phyloP scores from a whole-genome alignment of 2,797 vertebrate species.

The Pterois miles region DNA sequence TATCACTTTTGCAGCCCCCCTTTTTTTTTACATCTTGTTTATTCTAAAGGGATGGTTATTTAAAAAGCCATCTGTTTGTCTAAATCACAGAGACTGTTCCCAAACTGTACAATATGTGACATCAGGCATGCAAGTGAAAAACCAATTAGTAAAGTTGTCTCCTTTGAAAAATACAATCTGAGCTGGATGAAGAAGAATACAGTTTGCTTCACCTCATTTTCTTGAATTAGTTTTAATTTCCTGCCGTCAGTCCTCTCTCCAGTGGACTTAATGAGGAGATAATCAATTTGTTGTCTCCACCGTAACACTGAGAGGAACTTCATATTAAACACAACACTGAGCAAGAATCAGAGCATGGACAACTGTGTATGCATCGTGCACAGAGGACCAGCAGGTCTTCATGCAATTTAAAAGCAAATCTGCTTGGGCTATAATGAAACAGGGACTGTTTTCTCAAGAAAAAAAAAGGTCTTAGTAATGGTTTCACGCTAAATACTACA shows the following conservation, averaged over 20 bases:
- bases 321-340: constrained; percentile 52
- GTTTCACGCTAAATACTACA: constrained; percentile 13
- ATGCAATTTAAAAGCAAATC: constrained; percentile 25
- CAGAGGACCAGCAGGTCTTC: constrained; percentile 8
- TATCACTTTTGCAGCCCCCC: no score
- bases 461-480: not conserved
- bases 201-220: constrained; percentile 7
- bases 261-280: constrained; percentile 24
- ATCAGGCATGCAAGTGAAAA: not conserved
- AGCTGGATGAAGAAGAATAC: not conserved
- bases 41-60: not conserved
- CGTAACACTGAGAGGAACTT: constrained; percentile 33
- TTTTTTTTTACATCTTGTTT: no score
- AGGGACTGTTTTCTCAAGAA: not conserved
- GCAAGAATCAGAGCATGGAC: constrained; percentile 45
- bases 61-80: not conserved
- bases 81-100: not conserved
- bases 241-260: constrained; percentile 12
- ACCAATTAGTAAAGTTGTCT: not conserved
- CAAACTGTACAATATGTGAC: not conserved
- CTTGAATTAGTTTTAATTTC: constrained; percentile 27
- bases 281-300: constrained; percentile 53
- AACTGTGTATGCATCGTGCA: constrained; percentile 13
- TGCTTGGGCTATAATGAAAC: not conserved
- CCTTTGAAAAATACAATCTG: not conserved